Conservation (phyloP, 92 coral and sea anemone species). For the Porites lobata region DNA sequence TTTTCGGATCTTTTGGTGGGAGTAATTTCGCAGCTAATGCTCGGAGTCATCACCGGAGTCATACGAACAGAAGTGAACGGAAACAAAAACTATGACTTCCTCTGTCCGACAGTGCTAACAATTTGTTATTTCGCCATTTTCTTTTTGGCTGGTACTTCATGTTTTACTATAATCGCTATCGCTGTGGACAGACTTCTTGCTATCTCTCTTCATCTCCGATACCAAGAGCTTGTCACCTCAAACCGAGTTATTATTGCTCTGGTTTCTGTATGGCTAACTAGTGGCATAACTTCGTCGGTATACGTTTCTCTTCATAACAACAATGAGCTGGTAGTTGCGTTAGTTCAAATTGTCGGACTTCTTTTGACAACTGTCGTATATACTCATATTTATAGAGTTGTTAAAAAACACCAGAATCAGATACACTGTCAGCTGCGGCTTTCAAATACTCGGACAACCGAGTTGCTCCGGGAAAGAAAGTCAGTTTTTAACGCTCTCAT, state of each 20-base stretch:
- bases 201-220: conserved; percentile 51
- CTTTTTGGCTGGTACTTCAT: conserved; percentile 7
- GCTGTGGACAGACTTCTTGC: conserved; percentile 50
- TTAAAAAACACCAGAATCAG: conserved; percentile 26
- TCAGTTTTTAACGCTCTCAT: conserved; percentile 3
- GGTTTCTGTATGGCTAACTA: conserved; percentile 26
- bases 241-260: conserved; percentile 26
- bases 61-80: not conserved
- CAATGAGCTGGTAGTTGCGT: not conserved
- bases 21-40: not conserved
- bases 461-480: conserved; percentile 6
- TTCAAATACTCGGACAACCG: not conserved
- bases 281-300: not conserved
- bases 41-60: not conserved
- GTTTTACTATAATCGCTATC: conserved; percentile 34
- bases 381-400: conserved; percentile 13
- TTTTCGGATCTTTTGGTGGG: conserved; percentile 30
- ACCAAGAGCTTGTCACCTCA: conserved; percentile 34
- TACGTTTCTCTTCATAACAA: not conserved
- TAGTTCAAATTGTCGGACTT: not conserved
- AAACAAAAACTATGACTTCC: not conserved
- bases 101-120: conserved; percentile 2
- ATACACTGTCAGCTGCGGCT: not conserved
- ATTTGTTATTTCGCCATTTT: not conserved
- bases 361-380: conserved; percentile 6